Conservation (phyloP, 2,113 vertebrate genomes). For the Megaceryle maxima region DNA sequence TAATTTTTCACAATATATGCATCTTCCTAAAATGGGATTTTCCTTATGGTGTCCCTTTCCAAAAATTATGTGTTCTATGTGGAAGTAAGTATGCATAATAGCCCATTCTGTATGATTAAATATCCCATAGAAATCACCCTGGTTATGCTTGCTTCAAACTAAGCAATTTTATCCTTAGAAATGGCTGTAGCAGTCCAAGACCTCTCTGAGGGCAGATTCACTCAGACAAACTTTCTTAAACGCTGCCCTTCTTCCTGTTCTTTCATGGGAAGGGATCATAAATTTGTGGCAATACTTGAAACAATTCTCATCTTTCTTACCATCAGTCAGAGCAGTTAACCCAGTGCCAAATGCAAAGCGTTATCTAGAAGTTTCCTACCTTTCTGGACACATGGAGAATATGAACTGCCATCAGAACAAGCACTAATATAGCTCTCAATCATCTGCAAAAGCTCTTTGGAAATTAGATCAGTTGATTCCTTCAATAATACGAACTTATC, state of each 20-base stretch:
- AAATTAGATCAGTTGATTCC: neutral
- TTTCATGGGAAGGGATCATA: neutral
- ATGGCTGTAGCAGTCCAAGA: neutral
- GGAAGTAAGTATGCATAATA: neutral
- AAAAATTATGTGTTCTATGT: neutral
- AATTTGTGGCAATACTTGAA: neutral
- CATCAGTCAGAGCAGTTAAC: neutral
- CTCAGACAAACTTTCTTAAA: neutral
- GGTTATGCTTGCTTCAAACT: neutral
- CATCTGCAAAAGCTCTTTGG: neutral
- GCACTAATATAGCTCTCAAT: neutral
- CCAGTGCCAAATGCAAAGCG: neutral
- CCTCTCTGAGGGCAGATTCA: rapidly evolving
- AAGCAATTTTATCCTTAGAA: neutral
- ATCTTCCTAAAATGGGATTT: neutral
- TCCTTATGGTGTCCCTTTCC: neutral
- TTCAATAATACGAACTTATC: neutral
- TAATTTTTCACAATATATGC: neutral
- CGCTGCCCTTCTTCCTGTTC: neutral
- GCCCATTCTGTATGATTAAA: neutral
- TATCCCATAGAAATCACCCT: neutral
- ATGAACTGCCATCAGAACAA: neutral
- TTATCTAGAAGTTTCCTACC: neutral
- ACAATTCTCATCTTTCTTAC: neutral
- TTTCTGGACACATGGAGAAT: neutral